phyloP scores from a whole-genome alignment of 2,888 invertebrate genomes.

The Beris morrisii region DNA sequence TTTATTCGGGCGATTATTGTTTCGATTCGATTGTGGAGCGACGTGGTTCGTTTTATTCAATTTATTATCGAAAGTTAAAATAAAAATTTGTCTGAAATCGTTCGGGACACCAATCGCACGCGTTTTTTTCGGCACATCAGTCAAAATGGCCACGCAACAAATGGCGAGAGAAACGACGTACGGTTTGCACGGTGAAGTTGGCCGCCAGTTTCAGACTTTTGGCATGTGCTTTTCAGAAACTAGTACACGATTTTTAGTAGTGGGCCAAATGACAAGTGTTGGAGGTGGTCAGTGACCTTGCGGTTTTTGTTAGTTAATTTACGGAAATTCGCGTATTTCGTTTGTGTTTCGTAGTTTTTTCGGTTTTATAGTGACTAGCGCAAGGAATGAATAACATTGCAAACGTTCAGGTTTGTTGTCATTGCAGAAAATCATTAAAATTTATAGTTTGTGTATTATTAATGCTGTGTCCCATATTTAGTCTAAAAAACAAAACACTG shows the following conservation, averaged over 20 bases:
- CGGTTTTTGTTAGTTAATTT: no score
- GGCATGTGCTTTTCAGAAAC: slow-evolving; percentile 9
- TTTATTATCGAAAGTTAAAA: slow-evolving; percentile 2
- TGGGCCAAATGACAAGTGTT: neutral
- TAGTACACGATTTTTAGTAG: slow-evolving; percentile 5
- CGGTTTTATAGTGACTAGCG: no score
- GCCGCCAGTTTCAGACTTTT: slow-evolving; percentile 6
- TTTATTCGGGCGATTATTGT: no score
- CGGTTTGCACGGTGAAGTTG: slow-evolving; percentile 12
- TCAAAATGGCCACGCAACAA: slow-evolving; percentile 51
- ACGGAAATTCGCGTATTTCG: no score
- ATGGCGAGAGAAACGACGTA: slow-evolving; percentile 23
- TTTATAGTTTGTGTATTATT: no score
- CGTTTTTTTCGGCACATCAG: slow-evolving; percentile 45
- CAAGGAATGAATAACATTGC: no score
- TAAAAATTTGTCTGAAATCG: slow-evolving; percentile 26
- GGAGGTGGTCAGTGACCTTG: no score
- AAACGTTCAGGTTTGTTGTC: no score
- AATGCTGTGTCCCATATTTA: no score
- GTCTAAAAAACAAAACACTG: no score
- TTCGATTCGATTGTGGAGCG: slow-evolving; percentile 1
- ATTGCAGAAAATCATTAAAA: no score
- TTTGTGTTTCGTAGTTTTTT: no score
- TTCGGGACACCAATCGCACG: slow-evolving; percentile 31
- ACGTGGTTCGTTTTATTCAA: neutral